A percentile compares a stretch with the other conserved stretches of the same genome.
phyloP scores from a whole-genome alignment of 2,888 invertebrate species.

The Nemotelus pantherinus region DNA sequence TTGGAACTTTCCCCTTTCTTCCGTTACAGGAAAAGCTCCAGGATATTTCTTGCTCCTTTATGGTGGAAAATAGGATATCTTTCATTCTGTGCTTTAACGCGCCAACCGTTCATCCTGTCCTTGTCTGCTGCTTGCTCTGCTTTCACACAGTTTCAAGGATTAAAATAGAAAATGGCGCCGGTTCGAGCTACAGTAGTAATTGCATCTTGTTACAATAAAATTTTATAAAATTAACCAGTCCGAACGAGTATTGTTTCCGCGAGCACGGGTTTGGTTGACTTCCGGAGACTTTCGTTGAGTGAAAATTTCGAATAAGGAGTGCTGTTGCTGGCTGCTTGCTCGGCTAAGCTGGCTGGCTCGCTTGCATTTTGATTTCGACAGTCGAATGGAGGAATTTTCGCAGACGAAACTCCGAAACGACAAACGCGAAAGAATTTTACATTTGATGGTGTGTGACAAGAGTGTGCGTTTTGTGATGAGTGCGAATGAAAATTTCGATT shows the following conservation, averaged over 20 bases:
- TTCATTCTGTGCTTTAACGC: conserved; percentile 30
- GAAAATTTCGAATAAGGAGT: too few species aligned
- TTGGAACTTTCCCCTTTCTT: neutral
- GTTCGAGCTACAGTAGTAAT: conserved; percentile 38
- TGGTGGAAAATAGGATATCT: conserved; percentile 22
- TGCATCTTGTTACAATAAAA: conserved; percentile 25
- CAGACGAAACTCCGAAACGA: neutral
- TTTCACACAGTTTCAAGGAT: neutral
- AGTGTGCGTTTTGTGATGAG: neutral
- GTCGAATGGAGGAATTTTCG: neutral
- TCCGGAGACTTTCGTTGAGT: too few species aligned
- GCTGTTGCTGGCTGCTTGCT: too few species aligned
- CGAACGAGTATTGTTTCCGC: neutral
- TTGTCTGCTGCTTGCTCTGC: conserved; percentile 27
- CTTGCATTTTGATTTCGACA: neutral
- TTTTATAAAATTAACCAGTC: neutral
- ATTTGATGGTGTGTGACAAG: conserved; percentile 17
- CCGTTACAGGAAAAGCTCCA: conserved; percentile 1
- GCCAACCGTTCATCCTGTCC: conserved; percentile 33
- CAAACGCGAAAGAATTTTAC: conserved; percentile 2
- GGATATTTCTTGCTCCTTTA: neutral
- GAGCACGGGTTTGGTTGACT: neutral
- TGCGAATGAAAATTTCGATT: neutral
- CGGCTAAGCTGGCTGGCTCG: too few species aligned
- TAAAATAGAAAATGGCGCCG: conserved; percentile 50